phyloP scores from a whole-genome alignment of 2,113 vertebrate species.

The Alethe diademata region DNA sequence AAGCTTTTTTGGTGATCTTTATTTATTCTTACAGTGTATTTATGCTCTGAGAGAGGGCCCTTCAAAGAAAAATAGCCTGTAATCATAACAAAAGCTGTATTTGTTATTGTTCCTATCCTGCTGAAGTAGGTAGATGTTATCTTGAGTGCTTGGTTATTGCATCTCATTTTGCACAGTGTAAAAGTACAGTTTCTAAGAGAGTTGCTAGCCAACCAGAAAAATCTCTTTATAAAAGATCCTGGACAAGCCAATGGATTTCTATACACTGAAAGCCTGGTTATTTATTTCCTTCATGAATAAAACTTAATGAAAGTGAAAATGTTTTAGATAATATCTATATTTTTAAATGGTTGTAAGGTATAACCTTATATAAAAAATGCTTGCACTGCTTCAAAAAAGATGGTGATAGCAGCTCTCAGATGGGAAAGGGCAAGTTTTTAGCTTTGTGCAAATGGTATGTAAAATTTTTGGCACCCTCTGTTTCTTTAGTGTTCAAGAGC shows the following conservation, averaged over 20 bases:
- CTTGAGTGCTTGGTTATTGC: constrained; percentile 6
- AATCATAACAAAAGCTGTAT: not conserved
- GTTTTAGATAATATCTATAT: not conserved
- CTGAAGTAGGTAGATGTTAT: constrained; percentile 12
- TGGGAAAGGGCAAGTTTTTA: not conserved
- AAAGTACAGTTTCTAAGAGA: not conserved
- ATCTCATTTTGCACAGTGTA: not conserved
- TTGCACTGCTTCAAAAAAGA: not conserved
- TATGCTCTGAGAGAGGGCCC: not conserved
- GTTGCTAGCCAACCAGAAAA: not conserved
- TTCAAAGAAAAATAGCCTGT: not conserved
- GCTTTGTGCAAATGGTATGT: not conserved
- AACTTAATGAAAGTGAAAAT: constrained; percentile 15
- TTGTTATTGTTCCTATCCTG: not conserved
- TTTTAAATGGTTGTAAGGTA: not conserved
- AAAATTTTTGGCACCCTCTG: not conserved
- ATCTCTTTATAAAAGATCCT: not conserved
- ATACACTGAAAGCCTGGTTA: not conserved
- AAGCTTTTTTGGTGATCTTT: not conserved
- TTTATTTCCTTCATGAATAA: not conserved
- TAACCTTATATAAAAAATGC: not conserved
- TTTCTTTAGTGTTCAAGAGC: not conserved
- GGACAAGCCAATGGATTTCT: not conserved
- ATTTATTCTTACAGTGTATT: not conserved
- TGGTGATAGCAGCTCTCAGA: not conserved